Conservation (phyloP, 1,140 invertebrate species). For the Aplysia californica region DNA sequence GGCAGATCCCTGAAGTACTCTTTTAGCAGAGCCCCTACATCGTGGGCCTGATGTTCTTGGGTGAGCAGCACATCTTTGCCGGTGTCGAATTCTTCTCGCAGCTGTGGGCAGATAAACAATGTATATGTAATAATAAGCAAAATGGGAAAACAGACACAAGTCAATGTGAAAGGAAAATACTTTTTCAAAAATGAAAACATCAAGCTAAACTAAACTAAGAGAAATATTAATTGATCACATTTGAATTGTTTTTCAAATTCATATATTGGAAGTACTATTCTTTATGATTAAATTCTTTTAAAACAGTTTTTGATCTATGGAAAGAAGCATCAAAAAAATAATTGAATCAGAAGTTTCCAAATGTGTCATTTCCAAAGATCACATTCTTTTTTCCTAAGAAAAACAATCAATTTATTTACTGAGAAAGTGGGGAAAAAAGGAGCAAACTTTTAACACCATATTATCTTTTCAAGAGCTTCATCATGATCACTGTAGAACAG, state of each 20-base stretch:
- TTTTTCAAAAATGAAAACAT: too few species aligned
- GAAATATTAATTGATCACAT: too few species aligned
- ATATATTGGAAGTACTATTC: not conserved
- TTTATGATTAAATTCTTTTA: not conserved
- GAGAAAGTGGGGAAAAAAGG: too few species aligned
- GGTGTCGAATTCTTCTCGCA: conserved; percentile 90
- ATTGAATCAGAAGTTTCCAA: not conserved
- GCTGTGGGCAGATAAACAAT: conserved; percentile 71
- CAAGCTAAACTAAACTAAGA: too few species aligned
- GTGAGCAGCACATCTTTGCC: conserved; percentile 82
- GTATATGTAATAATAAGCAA: not conserved
- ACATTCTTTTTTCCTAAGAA: too few species aligned
- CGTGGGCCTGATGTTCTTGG: conserved; percentile 87
- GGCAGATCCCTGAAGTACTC: conserved; percentile 94
- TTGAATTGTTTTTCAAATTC: not conserved
- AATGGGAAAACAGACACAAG: too few species aligned
- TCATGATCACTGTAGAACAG: too few species aligned
- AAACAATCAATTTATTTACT: too few species aligned
- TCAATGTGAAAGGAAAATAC: too few species aligned
- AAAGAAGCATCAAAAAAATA: not conserved
- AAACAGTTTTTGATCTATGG: not conserved
- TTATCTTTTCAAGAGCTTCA: too few species aligned
- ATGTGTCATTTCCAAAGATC: not conserved
- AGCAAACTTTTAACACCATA: too few species aligned
- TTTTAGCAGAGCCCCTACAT: conserved; percentile 92